Evolutionary conservation across 2,797 vertebrate species (phyloP).

Genomic region (Notolepis coatsorum): DNA sequence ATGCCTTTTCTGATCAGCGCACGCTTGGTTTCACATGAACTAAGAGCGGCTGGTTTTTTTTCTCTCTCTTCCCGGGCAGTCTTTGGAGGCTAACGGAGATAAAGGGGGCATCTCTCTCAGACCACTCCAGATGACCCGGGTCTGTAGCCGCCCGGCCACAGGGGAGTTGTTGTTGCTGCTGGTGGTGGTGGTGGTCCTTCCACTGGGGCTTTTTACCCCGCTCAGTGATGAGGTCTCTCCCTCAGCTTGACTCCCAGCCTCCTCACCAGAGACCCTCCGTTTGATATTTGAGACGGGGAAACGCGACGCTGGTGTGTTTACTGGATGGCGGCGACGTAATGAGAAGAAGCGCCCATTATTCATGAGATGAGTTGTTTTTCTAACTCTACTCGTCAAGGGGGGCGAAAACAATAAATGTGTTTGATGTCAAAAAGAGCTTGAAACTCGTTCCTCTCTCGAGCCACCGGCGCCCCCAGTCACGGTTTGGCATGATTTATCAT

Average conservation of each 20-base stretch:
- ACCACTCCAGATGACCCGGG: slow-evolving; percentile 42
- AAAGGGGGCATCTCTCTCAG: slow-evolving; percentile 48
- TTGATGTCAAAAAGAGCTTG: slow-evolving; percentile 34
- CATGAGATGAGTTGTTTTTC: slow-evolving; percentile 35
- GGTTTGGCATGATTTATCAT: slow-evolving; percentile 45
- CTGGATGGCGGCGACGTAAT: slow-evolving; percentile 32
- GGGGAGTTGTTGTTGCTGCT: neutral
- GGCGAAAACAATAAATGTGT: slow-evolving; percentile 40
- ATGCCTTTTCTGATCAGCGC: slow-evolving; percentile 70
- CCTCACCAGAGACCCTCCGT: slow-evolving; percentile 27
- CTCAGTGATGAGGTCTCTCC: slow-evolving; percentile 38
- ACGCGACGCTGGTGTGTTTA: slow-evolving; percentile 56
- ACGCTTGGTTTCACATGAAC: slow-evolving; percentile 73
- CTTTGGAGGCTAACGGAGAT: slow-evolving; percentile 46
- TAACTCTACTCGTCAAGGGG: slow-evolving; percentile 25
- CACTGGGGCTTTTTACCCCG: slow-evolving; percentile 34
- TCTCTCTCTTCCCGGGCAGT: slow-evolving; percentile 28
- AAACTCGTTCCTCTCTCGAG: slow-evolving; percentile 26
- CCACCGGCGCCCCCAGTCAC: slow-evolving; percentile 16
- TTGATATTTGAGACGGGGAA: slow-evolving; percentile 63
- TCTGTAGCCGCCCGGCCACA: slow-evolving; percentile 14
- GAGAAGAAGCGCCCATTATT: slow-evolving; percentile 32
- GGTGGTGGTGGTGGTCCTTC: slow-evolving; percentile 22
- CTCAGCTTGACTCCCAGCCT: slow-evolving; percentile 33
- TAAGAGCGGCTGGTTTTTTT: slow-evolving; percentile 50